Base-by-base conservation (phyloP, 2,797 vertebrate species). In the Falco berigora region DNA sequence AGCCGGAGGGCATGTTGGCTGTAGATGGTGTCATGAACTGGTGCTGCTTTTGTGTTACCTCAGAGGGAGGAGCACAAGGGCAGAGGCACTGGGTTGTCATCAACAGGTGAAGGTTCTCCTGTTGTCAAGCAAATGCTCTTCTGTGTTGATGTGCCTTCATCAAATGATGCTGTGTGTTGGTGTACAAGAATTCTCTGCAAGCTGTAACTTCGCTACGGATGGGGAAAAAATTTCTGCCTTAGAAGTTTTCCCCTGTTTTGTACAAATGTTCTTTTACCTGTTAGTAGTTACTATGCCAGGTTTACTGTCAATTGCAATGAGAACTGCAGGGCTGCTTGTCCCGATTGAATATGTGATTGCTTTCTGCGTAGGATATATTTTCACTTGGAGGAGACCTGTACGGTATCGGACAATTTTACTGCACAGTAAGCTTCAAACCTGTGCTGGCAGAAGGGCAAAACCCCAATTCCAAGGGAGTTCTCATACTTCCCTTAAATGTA, bases 1-100 rank as follows among this genome's bases (percentile, higher is more conserved):
- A 28, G 15, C 8, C 46, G 47, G 42, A 24, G 25, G 58, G 12
- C 20, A 13, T 0, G 2, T n/a, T n/a, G 46, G 21, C 4, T 9
- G 5, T 6, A 32, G 32, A 4, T 30, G 25, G 6, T 34, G 3
- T 6, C 1, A 1, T 4, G 55, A 32, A 20, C 9, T 1, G 4
- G 14, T 8, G 6, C 11, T 47, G n/a, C 55, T 64, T 32, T 32
- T 52, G 11, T 44, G 14, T 5, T 36, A 4, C 10, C 21, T 42
- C 34, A 24, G 53, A 59, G 30, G 23, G 34, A 24, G 12, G 6
- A 50, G 30, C 1, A 28, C 12, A 34, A 25, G 18, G 46, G 7
- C 20, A 32, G 79, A 56, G 30, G 8, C 1, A 2, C 30, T 32
- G 38, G 38, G 10, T 4, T 62, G 42, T 17, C 23, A 9, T 34